phyloP scores from a whole-genome alignment of 2,888 invertebrate species.

The Operophtera brumata region DNA sequence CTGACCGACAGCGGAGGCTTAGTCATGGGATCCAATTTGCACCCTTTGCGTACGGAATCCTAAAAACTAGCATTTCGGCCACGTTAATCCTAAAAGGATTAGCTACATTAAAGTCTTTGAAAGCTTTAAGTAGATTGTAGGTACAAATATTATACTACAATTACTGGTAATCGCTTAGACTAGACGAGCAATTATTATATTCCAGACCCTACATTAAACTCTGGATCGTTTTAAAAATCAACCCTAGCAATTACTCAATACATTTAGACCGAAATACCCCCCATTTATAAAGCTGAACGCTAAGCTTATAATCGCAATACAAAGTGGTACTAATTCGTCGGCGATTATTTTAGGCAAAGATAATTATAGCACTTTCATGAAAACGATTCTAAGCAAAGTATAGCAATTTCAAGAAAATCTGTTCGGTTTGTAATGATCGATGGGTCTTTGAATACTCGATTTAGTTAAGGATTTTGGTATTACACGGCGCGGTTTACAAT shows the following conservation, averaged over 20 bases:
- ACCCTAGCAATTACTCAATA: slow-evolving; percentile 13
- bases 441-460: neutral
- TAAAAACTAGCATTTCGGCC: too few species aligned
- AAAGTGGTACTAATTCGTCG: slow-evolving; percentile 17
- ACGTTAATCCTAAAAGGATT: too few species aligned
- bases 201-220: neutral
- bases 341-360: slow-evolving; percentile 16
- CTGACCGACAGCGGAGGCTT: too few species aligned
- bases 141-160: too few species aligned
- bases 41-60: too few species aligned
- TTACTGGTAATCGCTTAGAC: neutral
- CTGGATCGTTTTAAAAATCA: neutral
- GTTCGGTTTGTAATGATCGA: neutral
- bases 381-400: slow-evolving; percentile 8
- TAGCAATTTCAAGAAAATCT: slow-evolving; percentile 1
- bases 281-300: slow-evolving; percentile 20
- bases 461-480: neutral
- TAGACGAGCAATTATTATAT: neutral
- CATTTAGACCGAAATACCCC: slow-evolving; percentile 11
- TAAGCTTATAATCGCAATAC: slow-evolving; percentile 18
- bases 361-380: slow-evolving; percentile 14
- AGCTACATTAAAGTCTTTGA: too few species aligned
- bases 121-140: too few species aligned
- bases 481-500: neutral
- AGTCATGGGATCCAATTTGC: too few species aligned